Evolutionary conservation across 2,113 vertebrate species (phyloP).

Genomic region (Charina bottae): DNA sequence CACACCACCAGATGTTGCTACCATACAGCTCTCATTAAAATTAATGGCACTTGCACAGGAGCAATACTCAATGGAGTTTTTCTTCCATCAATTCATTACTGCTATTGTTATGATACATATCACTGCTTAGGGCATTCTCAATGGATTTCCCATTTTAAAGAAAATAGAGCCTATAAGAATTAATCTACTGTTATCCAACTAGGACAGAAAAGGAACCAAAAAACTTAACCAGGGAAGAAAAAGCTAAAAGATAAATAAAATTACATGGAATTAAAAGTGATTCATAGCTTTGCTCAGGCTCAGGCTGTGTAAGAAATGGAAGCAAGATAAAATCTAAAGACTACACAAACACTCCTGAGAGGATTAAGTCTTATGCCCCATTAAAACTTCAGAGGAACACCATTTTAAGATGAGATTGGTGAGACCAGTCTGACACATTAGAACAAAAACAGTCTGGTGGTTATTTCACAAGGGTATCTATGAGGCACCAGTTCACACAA

Average conservation of each 20-base stretch:
- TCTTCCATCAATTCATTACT: slow-evolving; percentile 6
- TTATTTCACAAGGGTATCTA: background rate
- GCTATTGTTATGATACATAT: slow-evolving; percentile 18
- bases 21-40: slow-evolving; percentile 27
- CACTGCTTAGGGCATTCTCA: background rate
- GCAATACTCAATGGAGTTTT: background rate
- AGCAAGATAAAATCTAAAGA: slow-evolving; percentile 14
- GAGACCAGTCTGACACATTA: background rate
- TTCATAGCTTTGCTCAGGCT: background rate
- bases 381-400: background rate
- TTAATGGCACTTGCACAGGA: slow-evolving; percentile 4
- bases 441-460: background rate
- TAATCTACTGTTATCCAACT: slow-evolving; percentile 3
- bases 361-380: background rate
- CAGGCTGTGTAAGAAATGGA: background rate
- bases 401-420: slow-evolving; percentile 5
- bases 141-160: background rate
- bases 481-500: background rate
- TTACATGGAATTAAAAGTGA: background rate
- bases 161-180: background rate
- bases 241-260: background rate
- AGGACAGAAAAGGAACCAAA: background rate
- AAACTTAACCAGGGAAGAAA: background rate
- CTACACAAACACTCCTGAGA: slow-evolving; percentile 5
- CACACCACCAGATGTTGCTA: slow-evolving; percentile 23